Conservation (phyloP, 2,113 vertebrate species). For the Gopherus flavomarginatus region DNA sequence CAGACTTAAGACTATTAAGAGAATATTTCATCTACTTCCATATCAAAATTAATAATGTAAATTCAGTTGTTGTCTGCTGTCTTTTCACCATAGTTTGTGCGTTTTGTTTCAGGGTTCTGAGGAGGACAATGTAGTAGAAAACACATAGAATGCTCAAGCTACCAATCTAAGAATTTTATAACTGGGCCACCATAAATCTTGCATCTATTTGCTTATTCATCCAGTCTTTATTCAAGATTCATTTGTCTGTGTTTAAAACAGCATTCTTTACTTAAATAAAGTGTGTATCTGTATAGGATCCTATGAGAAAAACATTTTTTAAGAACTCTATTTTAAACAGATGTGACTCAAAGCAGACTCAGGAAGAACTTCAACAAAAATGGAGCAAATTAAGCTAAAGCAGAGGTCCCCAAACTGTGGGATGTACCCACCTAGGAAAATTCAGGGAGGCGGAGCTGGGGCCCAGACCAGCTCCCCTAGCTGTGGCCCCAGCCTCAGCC, state of each 20-base stretch:
- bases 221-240: not conserved
- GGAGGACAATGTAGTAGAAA: not conserved
- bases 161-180: not conserved
- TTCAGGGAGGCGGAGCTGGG: too few species aligned
- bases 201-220: not conserved
- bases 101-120: not conserved
- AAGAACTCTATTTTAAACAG: not conserved
- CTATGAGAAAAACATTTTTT: not conserved
- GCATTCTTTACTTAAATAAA: not conserved
- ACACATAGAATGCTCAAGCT: not conserved
- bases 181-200: not conserved
- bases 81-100: not conserved
- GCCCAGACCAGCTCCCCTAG: too few species aligned
- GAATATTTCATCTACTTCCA: not conserved
- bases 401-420: not conserved
- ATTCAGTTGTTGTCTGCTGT: not conserved
- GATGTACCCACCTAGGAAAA: too few species aligned
- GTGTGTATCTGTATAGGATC: not conserved
- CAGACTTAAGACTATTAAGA: not conserved
- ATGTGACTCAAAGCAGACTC: not conserved
- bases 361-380: not conserved
- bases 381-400: not conserved
- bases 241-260: not conserved
- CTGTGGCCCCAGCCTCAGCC: too few species aligned
- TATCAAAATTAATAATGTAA: not conserved